Evolutionary conservation across 2,113 vertebrate genomes (phyloP).

Genomic region (Lophius piscatorius): DNA sequence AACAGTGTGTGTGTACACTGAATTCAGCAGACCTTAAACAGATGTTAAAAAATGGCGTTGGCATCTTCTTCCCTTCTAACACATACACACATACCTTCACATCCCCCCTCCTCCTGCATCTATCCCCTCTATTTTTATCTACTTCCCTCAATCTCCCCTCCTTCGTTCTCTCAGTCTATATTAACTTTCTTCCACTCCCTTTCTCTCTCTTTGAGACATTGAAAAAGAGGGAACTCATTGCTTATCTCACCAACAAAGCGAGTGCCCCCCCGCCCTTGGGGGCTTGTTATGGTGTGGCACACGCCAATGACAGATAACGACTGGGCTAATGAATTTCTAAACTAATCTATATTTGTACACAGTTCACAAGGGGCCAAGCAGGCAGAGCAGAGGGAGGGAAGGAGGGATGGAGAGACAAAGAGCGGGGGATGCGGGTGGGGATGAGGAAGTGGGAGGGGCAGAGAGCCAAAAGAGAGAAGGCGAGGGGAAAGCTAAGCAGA

Average conservation of each 20-base stretch:
- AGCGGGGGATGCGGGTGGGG: no score
- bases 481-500: no score
- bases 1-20: no score
- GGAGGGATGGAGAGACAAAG: not conserved
- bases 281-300: conserved; percentile 68
- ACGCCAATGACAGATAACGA: conserved; percentile 74
- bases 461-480: no score
- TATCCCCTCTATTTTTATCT: conserved; percentile 40
- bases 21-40: no score
- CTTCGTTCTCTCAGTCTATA: conserved; percentile 34
- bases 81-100: not conserved
- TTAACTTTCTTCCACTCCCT: conserved; percentile 43
- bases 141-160: no score
- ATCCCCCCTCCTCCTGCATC: not conserved
- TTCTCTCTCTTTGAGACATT: conserved; percentile 45
- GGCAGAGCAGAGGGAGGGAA: conserved; percentile 10
- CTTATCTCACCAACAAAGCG: conserved; percentile 41
- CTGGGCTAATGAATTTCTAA: conserved; percentile 78
- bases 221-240: conserved; percentile 38
- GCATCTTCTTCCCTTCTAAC: conserved; percentile 37
- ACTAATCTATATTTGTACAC: conserved; percentile 78
- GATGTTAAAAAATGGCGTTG: conserved; percentile 48
- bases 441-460: no score
- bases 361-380: conserved; percentile 60
- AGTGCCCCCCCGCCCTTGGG: conserved; percentile 22